Percentiles rank a stretch among this genome's conserved stretches.
Conservation (phyloP, 2,888 invertebrate species). For the Trachelus iudaicus region DNA sequence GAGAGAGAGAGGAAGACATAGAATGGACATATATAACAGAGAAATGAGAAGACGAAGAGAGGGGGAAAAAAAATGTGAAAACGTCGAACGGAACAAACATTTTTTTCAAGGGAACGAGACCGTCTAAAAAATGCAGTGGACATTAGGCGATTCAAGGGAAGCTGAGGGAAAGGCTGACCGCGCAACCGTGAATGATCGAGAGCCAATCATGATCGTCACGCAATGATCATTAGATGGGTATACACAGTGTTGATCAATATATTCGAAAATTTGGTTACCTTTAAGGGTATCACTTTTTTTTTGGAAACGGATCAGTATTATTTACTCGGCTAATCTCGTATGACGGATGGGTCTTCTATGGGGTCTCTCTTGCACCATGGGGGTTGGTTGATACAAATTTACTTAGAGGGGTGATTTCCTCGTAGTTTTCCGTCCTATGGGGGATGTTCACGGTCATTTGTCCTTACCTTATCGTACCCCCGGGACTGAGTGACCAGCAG, state of each 20-base stretch:
- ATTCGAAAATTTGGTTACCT: slow-evolving; percentile 58
- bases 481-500: slow-evolving; percentile 40
- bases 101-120: slow-evolving; percentile 19
- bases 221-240: not conserved
- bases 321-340: slow-evolving; percentile 62
- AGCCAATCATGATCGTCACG: slow-evolving; percentile 18
- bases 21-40: not conserved
- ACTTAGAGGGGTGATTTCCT: slow-evolving; percentile 62
- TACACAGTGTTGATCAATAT: slow-evolving; percentile 36
- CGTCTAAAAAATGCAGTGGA: slow-evolving; percentile 34
- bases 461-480: slow-evolving; percentile 62
- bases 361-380: not conserved
- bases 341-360: slow-evolving; percentile 52
- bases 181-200: slow-evolving; percentile 61
- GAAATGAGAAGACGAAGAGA: not conserved
- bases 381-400: slow-evolving; percentile 63
- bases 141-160: slow-evolving; percentile 37
- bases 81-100: slow-evolving; percentile 27
- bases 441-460: slow-evolving; percentile 56
- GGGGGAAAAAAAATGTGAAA: slow-evolving; percentile 20
- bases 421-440: slow-evolving; percentile 51
- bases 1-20: not conserved
- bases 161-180: slow-evolving; percentile 31
- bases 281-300: not conserved
- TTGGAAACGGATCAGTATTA: slow-evolving; percentile 25